Conservation (phyloP, 1,140 invertebrate species). For the Nymphalis io region DNA sequence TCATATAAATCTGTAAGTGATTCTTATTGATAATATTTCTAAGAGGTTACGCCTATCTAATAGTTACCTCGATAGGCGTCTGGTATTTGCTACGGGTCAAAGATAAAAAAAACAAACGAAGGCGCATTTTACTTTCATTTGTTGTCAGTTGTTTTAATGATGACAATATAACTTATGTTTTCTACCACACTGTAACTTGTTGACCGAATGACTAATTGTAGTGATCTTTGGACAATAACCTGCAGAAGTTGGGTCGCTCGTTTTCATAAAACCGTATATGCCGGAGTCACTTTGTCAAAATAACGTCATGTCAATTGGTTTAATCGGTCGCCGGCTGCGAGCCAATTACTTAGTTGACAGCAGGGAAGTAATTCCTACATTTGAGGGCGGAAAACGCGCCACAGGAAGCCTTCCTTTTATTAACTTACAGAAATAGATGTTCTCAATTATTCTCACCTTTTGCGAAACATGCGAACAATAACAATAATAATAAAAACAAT, state of each 20-base stretch:
- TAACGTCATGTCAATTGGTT: constrained; percentile 77
- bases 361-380: constrained; percentile 79
- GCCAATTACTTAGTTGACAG: constrained; percentile 79
- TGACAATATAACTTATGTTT: background rate
- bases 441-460: constrained; percentile 7
- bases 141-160: background rate
- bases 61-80: no score
- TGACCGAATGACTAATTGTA: background rate
- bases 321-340: constrained; percentile 76
- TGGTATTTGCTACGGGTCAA: no score
- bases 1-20: no score
- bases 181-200: background rate
- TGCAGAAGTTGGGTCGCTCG: background rate
- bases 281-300: constrained; percentile 72
- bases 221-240: background rate
- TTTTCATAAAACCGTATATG: constrained; percentile 43
- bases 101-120: no score
- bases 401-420: constrained; percentile 76
- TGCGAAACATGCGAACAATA: background rate
- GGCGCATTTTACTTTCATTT: no score
- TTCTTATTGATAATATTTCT: no score
- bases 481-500: no score
- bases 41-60: no score
- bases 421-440: constrained; percentile 67
- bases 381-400: constrained; percentile 73